Conservation (phyloP, 2,888 invertebrate species). For the Drosophila kambysellisi region DNA sequence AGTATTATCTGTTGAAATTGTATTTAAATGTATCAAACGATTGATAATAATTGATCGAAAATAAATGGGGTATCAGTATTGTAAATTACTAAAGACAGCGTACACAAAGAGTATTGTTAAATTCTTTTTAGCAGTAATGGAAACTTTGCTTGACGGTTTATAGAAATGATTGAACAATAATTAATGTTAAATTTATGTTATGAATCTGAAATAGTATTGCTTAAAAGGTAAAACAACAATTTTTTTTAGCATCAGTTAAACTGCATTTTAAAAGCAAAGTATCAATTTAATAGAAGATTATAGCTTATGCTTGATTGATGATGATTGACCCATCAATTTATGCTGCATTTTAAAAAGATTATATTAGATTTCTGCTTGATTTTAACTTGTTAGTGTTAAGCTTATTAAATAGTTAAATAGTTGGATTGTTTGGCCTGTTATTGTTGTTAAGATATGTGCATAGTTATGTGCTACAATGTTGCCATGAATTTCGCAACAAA, state of each 20-base stretch:
- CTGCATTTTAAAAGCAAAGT: neutral
- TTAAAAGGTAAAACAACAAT: neutral
- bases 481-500: conserved; percentile 65
- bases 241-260: neutral
- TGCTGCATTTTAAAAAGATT: neutral
- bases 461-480: conserved; percentile 43
- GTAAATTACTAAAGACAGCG: neutral
- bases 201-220: neutral
- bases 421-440: conserved; percentile 3
- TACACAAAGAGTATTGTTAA: neutral
- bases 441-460: conserved; percentile 50
- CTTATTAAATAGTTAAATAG: neutral
- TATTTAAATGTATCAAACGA: neutral
- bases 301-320: neutral
- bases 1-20: neutral
- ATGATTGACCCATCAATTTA: neutral
- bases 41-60: neutral
- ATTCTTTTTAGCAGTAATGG: neutral
- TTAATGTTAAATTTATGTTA: neutral
- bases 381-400: neutral
- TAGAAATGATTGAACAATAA: neutral
- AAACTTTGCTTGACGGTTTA: neutral
- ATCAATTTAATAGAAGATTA: neutral
- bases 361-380: neutral
- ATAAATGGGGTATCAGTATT: neutral